A percentile compares a stretch with the other conserved stretches of the same genome.
Conservation (phyloP, 23 tunicate genomes). For the Oikopleura dioica region DNA sequence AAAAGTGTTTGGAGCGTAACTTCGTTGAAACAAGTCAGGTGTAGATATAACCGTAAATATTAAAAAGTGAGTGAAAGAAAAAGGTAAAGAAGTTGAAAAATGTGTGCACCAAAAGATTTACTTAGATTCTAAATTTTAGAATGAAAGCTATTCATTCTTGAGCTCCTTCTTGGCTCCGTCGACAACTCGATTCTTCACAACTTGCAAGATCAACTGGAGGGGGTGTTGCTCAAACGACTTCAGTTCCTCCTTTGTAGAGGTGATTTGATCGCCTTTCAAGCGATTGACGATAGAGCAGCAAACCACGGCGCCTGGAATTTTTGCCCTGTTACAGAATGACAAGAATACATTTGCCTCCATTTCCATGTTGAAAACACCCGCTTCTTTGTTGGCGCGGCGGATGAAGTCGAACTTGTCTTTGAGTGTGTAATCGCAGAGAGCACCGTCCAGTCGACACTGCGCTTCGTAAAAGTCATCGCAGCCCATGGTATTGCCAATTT, state of each 20-base stretch:
- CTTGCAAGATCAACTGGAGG: background rate
- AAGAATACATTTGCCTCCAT: conserved; percentile 27
- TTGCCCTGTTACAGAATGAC: background rate
- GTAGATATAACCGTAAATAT: no score
- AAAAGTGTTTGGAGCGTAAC: no score
- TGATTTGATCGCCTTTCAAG: conserved; percentile 15
- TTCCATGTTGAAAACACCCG: conserved; percentile 52
- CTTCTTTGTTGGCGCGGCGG: conserved; percentile 24
- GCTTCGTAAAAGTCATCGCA: conserved; percentile 64
- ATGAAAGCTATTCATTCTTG: no score
- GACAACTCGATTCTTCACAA: no score
- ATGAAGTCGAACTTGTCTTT: conserved; percentile 36
- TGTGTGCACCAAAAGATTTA: no score
- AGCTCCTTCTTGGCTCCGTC: no score
- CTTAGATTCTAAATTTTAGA: no score
- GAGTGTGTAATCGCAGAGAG: conserved; percentile 37
- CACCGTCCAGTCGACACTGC: conserved; percentile 83
- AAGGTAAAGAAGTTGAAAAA: no score
- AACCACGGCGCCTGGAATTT: conserved; percentile 30
- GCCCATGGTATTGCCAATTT: conserved; percentile 38
- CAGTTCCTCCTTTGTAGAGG: background rate
- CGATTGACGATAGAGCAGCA: conserved; percentile 39
- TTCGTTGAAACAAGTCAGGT: no score
- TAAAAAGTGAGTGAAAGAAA: no score
- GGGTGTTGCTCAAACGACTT: background rate